phyloP scores from a whole-genome alignment of 1,140 invertebrate genomes.

The Lamellibrachia luymesi region DNA sequence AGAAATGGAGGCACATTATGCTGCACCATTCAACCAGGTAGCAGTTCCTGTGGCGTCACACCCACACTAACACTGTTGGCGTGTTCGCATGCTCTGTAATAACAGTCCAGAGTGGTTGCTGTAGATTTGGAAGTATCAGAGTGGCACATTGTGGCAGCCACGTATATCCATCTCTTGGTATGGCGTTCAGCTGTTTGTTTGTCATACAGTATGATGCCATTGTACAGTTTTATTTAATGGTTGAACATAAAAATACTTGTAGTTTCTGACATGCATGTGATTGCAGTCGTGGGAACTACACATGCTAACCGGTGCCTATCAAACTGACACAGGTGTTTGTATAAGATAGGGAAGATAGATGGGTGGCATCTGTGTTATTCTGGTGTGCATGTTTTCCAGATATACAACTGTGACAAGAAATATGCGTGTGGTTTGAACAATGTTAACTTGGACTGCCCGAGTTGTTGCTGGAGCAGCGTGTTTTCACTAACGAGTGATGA shows the following conservation, averaged over 20 bases:
- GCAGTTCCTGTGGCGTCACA: not conserved
- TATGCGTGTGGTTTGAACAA: not conserved
- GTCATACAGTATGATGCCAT: not conserved
- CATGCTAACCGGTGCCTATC: not conserved
- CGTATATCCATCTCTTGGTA: not conserved
- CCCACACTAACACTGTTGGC: constrained; percentile 1
- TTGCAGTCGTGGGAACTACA: not conserved
- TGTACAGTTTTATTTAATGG: not conserved
- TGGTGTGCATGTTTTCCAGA: not conserved
- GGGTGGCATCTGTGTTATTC: not conserved
- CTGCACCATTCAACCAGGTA: constrained; percentile 2
- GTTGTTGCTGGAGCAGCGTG: not conserved
- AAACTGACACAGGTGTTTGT: not conserved
- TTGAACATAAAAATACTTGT: too few species aligned
- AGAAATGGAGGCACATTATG: constrained; percentile 22
- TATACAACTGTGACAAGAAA: not conserved
- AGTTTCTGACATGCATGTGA: not conserved
- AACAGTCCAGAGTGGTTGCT: not conserved
- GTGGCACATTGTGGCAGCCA: not conserved
- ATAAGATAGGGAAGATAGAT: not conserved
- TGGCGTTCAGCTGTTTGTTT: not conserved
- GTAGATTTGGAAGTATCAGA: not conserved
- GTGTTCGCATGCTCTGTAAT: not conserved
- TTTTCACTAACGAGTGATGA: not conserved
- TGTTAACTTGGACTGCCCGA: not conserved